A percentile compares a stretch with the other conserved stretches of the same genome.
phyloP scores from a whole-genome alignment of 2,797 vertebrate genomes.

The Tolypeutes matacus region DNA sequence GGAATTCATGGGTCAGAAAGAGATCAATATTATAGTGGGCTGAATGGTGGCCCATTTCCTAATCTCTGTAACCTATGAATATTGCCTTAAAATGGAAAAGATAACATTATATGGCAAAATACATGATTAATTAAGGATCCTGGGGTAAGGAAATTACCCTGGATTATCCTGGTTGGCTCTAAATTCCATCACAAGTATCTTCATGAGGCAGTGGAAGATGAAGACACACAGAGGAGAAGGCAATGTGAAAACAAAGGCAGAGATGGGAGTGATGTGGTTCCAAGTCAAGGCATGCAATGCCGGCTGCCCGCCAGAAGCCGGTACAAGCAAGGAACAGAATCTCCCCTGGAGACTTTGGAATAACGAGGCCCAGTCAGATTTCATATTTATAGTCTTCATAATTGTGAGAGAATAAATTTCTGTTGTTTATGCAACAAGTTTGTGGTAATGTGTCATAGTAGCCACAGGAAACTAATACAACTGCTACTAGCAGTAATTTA shows the following conservation, averaged over 20 bases:
- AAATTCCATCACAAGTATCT: neutral
- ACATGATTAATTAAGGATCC: neutral
- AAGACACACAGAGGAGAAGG: neutral
- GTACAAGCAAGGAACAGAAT: neutral
- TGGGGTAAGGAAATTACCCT: neutral
- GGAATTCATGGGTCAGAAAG: neutral
- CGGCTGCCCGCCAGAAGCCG: neutral
- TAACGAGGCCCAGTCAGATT: neutral
- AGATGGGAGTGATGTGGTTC: neutral
- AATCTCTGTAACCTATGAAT: too few species aligned
- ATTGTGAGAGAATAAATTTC: neutral
- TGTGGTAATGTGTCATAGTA: neutral
- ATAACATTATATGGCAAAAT: neutral
- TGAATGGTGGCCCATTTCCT: neutral
- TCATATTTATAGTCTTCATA: neutral
- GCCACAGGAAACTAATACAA: neutral
- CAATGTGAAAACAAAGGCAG: neutral
- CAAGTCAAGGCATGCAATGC: neutral
- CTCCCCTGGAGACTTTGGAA: too few species aligned
- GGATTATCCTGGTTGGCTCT: too few species aligned
- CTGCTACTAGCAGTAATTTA: neutral
- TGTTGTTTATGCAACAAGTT: neutral
- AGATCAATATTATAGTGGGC: neutral
- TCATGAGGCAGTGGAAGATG: neutral
- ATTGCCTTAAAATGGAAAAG: neutral